Evolutionary conservation across 2,888 invertebrate species (phyloP), one percentile per base, ranked within the genome.

Genomic region (Drosophila vallismaia): DNA sequence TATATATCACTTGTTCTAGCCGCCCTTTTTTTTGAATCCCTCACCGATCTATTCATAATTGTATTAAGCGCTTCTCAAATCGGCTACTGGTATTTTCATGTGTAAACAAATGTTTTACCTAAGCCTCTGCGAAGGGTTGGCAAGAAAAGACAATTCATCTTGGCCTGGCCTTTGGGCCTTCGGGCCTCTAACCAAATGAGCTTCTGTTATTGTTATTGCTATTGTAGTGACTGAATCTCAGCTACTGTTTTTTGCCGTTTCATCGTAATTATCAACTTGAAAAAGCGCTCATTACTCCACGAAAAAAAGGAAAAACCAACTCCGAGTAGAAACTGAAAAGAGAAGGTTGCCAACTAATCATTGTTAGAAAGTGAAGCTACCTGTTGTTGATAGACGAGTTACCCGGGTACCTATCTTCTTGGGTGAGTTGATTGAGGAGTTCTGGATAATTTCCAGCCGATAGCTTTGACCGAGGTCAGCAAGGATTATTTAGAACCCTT

Each of bases 221-320:
- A 9, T 52, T 63, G 66, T 63, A 31, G 14, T 64, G 52, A 19
- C 45, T 29, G 52, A 45, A 52, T 52, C 63, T 51, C 53, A 36
- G 64, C 64, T 64, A 51, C 63, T 64, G 66, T 53, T 64, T 63
- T 82, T 40, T 85, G 83, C 83, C 58, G 66, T 77, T 80, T 84
- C 83, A 84, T 84, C 77, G 78, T 87, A 87, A 84, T 84, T 84
- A 84, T 84, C 76, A 86, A 83, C 83, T 87, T 69, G 72, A 85
- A 87, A 82, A 83, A 75, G 71, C 70, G 75, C 79, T 83, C 85
- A 84, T 84, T 83, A 81, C 71, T 56, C 52, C 56, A 46, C 62
- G 8, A 10, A 29, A 45, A 38, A 12, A 49, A 14, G 56, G 26
- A 58, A 40, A 58, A 48, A 56, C 5, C 38, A 54, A 40, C 31